phyloP scores from a whole-genome alignment of 2,797 vertebrate genomes.

The Cheirogaleus major region DNA sequence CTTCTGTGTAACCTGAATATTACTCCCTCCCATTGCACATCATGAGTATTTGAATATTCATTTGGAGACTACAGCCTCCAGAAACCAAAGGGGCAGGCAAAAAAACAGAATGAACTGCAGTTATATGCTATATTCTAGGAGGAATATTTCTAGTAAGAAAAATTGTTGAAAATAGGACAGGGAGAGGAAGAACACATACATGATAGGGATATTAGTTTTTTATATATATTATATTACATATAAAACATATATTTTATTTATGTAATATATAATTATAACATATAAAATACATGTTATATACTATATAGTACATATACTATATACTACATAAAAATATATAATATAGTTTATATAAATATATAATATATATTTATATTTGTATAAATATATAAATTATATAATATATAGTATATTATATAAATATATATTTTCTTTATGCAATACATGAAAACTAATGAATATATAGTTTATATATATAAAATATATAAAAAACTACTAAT shows the following conservation, averaged over 20 bases:
- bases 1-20: not conserved
- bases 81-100: not conserved
- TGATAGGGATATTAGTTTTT: not conserved
- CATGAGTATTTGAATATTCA: not conserved
- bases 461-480: not conserved
- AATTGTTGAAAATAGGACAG: not conserved
- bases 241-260: not conserved
- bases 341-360: too few species aligned
- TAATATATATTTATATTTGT: not conserved
- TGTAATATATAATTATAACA: too few species aligned
- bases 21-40: not conserved
- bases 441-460: not conserved
- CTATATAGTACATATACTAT: too few species aligned
- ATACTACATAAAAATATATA: too few species aligned
- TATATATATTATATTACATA: not conserved
- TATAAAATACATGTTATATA: too few species aligned
- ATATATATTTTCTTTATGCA: not conserved
- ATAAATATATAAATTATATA: not conserved
- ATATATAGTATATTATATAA: not conserved
- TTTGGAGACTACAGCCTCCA: not conserved
- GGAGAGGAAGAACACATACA: not conserved
- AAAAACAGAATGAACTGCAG: not conserved
- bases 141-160: not conserved
- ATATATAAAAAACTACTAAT: not conserved
- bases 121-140: accelerated